A percentile compares a stretch with the other conserved stretches of the same genome.
These are phyloP conservation scores for Clepsis dumicolana DNA, from an alignment of 2,888 invertebrate species.

Conservation along the genomic window DNA sequence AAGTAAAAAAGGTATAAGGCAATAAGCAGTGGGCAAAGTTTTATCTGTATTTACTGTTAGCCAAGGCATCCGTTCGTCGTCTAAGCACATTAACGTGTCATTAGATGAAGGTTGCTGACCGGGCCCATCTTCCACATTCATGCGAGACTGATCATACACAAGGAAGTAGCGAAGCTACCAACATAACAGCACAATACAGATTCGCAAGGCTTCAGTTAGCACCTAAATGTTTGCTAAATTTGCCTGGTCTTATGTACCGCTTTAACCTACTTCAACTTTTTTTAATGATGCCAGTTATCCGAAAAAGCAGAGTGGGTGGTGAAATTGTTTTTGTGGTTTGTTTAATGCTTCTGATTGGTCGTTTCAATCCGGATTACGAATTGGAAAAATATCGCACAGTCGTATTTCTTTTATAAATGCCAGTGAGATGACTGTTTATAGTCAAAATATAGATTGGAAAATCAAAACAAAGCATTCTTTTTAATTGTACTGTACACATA, in stretches of 20 bases:
- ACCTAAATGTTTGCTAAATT: slow-evolving; percentile 42
- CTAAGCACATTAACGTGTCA: slow-evolving; percentile 79
- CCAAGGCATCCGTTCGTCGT: slow-evolving; percentile 69
- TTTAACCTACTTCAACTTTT: slow-evolving; percentile 27
- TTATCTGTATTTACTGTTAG: slow-evolving; percentile 83
- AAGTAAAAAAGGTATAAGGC: slow-evolving; percentile 75
- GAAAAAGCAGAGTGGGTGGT: slow-evolving; percentile 8
- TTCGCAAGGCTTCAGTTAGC: slow-evolving; percentile 41
- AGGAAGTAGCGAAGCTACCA: slow-evolving; percentile 27
- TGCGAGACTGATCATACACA: slow-evolving; percentile 40
- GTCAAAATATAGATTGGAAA: no score
- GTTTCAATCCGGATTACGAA: neutral
- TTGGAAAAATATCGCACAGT: neutral
- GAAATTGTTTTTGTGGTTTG: slow-evolving; percentile 20
- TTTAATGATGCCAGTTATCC: slow-evolving; percentile 30
- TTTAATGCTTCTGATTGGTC: neutral
- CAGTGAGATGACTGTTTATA: no score
- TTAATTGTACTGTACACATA: no score
- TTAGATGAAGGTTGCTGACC: slow-evolving; percentile 83
- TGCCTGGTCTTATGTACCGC: slow-evolving; percentile 35
- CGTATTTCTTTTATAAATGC: neutral
- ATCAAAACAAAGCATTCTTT: no score
- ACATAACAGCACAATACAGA: slow-evolving; percentile 40
- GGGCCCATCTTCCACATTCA: slow-evolving; percentile 59
- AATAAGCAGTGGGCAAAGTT: slow-evolving; percentile 72